Evolutionary conservation across 2,888 invertebrate species (phyloP), one percentile per base, ranked within the genome.

Genomic region (Ethmia dodecea): DNA sequence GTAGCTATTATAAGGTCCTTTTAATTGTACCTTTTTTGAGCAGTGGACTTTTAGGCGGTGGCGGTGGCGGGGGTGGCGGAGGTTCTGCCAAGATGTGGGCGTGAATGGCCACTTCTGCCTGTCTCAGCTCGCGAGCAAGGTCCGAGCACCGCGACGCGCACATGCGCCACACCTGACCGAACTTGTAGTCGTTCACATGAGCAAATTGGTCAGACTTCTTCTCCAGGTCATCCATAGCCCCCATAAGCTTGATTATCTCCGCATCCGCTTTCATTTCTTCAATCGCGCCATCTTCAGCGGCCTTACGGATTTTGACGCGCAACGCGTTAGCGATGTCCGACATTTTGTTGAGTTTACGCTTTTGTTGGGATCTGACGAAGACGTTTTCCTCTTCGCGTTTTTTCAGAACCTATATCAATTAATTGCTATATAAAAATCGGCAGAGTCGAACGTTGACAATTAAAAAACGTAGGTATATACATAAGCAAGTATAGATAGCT

Each of bases 311-410:
- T 61, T 90, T 91, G 11, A 88, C 78, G 33, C 91, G 90, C 11
- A 94, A 71, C 2, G 75, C 72, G 37, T 91, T 92, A 1, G 94
- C 89, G 0, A 88, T 68, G 60, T 95, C 95, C 31, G 93, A 90
- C 52, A 94, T 87, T 76, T 92, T 93, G 48, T 92, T 93, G 3
- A 94, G 86, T 47, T 91, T 88, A 5, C 93, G 87, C 55, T 94
- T 94, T 55, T 94, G 94, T 50, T 94, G 92, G 31, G 92, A 92
- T 56, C 92, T 90, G 4, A 95, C 91, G 26, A 93, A 90, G 0
- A 92, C 86, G 64, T 94, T 95, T 71, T 97, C 97, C 48, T 95
- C 95, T 68, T 96, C 96, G 2, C 96, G 88, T 59, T 93, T 94
- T 72, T 93, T 94, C 28, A 97, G 70, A 5, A 96, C 90, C 87